Evolutionary conservation across 2,113 vertebrate genomes (phyloP), one percentile per base, ranked within the genome.

Genomic region (Nothocercus nigrocapillus): DNA sequence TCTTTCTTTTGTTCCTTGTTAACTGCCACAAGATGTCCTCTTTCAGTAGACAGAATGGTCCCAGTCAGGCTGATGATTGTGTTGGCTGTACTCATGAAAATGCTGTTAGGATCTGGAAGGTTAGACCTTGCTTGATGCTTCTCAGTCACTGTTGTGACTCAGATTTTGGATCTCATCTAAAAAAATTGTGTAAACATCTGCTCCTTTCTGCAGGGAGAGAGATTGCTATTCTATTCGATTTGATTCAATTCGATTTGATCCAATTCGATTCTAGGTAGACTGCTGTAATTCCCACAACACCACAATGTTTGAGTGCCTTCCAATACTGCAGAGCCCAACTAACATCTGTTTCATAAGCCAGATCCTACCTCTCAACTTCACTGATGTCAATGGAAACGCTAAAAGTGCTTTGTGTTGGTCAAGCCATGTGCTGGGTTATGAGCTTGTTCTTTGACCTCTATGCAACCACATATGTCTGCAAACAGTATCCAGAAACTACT

Each of bases 101-200:
- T 70, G 74, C 94, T 97, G 80, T 89, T 95, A 94, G 64, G 79
- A 94, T 95, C 86, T 40, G 88, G 82, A 96, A 97, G 91, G 96
- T 97, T 95, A 94, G 95, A 97, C 94, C 92, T 95, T 93, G 91
- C 79, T 96, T 95, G 81, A 86, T 97, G 62, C 93, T 97, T 96
- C 74, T 97, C 94, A 96, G 93, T 90, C 88, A 83, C 93, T 88
- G 61, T 89, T 93, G 96, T 95, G 87, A 85, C 90, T 97, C 91
- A 70, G 92, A 96, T 95, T 97, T 97, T 84, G 79, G 96, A 95
- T 93, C 73, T 95, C 85, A 93, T 76, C 24, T 92, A 54, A 79
- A 47, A 9, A 94, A 95, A 96, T 82, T 73, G 72, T 68, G 69
- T 92, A 92, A 95, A 90, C 89, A 86, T 93, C 90, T 96, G 81